Conservation (phyloP, 2,797 vertebrate genomes). For the Crenichthys baileyi region DNA sequence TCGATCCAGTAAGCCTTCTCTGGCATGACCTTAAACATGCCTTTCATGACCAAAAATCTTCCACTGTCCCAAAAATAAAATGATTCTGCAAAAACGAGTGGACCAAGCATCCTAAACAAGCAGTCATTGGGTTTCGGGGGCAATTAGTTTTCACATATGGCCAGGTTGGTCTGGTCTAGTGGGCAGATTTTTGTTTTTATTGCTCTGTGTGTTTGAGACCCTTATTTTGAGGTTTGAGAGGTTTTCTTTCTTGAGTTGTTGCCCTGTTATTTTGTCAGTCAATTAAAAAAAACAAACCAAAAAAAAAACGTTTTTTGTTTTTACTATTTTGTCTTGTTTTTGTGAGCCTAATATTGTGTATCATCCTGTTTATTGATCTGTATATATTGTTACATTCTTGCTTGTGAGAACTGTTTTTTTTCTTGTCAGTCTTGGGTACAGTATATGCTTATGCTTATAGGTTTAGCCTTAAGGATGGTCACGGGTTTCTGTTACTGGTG, state of each 20-base stretch:
- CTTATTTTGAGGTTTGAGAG: no score
- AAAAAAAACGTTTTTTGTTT: background rate
- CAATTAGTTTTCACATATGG: background rate
- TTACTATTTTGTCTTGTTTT: background rate
- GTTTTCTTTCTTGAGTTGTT: no score
- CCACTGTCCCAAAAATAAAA: background rate
- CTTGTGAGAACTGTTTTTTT: background rate
- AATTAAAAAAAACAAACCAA: background rate
- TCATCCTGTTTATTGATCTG: background rate
- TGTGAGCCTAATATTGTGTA: background rate
- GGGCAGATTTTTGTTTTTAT: background rate
- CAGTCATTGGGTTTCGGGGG: background rate
- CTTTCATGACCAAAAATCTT: background rate
- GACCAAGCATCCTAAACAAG: background rate
- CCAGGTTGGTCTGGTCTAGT: no score
- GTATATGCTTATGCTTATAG: background rate
- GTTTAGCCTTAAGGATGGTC: background rate
- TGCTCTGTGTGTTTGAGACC: no score
- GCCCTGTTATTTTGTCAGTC: background rate
- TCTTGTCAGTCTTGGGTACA: background rate
- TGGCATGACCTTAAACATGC: background rate
- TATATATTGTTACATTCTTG: background rate
- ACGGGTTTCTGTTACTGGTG: background rate
- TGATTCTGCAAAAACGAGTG: background rate
- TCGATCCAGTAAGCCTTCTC: background rate